phyloP scores from a whole-genome alignment of 2,797 vertebrate species.

The Allobates femoralis region DNA sequence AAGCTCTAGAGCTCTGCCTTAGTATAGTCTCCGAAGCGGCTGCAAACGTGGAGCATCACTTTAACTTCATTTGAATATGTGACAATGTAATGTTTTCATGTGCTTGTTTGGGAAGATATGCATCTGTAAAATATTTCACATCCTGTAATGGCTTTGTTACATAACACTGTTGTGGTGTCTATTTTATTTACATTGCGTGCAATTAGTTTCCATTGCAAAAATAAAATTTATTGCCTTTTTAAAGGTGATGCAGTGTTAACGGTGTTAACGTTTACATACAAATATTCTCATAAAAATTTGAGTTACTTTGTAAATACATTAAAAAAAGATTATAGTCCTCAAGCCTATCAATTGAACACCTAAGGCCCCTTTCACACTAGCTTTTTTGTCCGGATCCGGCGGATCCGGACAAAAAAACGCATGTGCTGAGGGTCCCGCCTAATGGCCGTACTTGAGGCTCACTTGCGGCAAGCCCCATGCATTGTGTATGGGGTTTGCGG shows the following conservation, averaged over 20 bases:
- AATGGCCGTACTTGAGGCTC: too few relatives aligned
- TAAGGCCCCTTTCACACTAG: too few relatives aligned
- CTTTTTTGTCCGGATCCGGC: too few relatives aligned
- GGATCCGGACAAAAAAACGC: too few relatives aligned
- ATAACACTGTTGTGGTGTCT: conserved; percentile 12
- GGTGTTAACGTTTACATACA: not conserved
- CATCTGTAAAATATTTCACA: conserved; percentile 23
- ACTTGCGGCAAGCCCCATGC: too few relatives aligned
- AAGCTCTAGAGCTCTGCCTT: not conserved
- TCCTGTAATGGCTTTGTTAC: conserved; percentile 18
- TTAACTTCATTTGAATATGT: not conserved
- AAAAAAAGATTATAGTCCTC: not conserved
- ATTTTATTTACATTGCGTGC: conserved; percentile 13
- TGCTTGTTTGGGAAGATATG: conserved; percentile 11
- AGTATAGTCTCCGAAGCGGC: not conserved
- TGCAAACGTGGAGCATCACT: not conserved
- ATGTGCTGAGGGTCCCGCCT: too few relatives aligned
- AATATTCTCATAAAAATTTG: not conserved
- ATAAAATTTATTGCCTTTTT: not conserved
- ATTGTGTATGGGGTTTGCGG: too few relatives aligned
- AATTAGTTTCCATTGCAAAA: not conserved
- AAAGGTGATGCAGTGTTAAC: not conserved
- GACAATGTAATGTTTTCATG: conserved; percentile 13
- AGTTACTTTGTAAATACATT: conserved; percentile 12
- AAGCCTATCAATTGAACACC: not conserved